Conservation (phyloP, 2,113 vertebrate genomes). For the Gallinago undulata region DNA sequence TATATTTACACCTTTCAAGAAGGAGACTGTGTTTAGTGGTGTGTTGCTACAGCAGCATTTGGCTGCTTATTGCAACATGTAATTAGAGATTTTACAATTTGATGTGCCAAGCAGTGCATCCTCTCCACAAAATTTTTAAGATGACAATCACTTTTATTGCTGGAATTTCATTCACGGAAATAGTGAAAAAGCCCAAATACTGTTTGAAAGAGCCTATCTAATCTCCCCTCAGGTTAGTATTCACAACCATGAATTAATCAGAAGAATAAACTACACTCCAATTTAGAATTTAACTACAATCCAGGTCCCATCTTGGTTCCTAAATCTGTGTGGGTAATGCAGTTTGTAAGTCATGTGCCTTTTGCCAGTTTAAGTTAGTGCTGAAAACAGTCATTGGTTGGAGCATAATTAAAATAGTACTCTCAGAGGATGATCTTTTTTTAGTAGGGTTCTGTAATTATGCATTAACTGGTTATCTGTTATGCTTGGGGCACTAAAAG, state of each 20-base stretch:
- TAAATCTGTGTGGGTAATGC: not conserved
- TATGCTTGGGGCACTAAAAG: not conserved
- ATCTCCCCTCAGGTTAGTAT: not conserved
- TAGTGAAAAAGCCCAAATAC: not conserved
- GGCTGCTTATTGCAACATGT: not conserved
- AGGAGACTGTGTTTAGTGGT: not conserved
- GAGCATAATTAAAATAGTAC: constrained; percentile 1
- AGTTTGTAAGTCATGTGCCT: not conserved
- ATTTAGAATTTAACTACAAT: not conserved
- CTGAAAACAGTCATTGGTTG: not conserved
- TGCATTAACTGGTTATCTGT: not conserved
- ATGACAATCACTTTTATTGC: not conserved
- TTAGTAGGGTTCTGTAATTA: constrained; percentile 12
- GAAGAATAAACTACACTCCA: not conserved
- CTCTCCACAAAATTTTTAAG: not conserved
- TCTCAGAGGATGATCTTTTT: not conserved
- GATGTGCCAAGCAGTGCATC: not conserved
- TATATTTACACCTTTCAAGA: constrained; percentile 23
- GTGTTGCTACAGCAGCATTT: constrained; percentile 34
- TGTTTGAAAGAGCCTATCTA: not conserved
- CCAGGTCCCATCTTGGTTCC: not conserved
- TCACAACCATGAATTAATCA: not conserved
- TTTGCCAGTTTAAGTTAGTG: not conserved
- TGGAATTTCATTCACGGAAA: not conserved
- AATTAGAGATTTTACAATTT: constrained; percentile 17